These are phyloP conservation scores for Sebastes nivosus DNA, from an alignment of 2,797 vertebrate species.

Conservation along the genomic window DNA sequence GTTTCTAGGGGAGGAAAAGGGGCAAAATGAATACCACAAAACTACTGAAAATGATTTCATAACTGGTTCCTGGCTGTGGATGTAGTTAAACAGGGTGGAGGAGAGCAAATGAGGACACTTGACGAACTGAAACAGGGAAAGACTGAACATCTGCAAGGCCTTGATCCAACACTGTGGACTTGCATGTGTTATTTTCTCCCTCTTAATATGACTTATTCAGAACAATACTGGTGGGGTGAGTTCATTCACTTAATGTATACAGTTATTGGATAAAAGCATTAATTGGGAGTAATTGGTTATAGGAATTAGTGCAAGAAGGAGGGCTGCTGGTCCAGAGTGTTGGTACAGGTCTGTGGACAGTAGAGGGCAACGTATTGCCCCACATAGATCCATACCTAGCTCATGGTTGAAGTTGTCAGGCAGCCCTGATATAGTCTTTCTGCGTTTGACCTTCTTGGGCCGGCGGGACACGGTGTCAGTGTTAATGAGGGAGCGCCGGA, in stretches of 20 bases:
- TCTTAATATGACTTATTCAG: background rate
- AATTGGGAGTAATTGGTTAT: background rate
- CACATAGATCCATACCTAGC: slow-evolving; percentile 93
- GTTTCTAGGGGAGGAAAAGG: slow-evolving; percentile 2
- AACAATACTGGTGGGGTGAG: background rate
- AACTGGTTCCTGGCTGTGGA: slow-evolving; percentile 3
- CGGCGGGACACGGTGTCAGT: slow-evolving; percentile 98
- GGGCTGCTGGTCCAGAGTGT: slow-evolving; percentile 50
- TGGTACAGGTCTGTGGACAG: slow-evolving; percentile 62
- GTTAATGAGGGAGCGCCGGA: slow-evolving; percentile 98
- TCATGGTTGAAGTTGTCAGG: slow-evolving; percentile 98
- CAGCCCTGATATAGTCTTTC: slow-evolving; percentile 99
- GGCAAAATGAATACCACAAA: slow-evolving; percentile 1
- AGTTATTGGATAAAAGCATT: background rate
- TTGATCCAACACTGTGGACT: slow-evolving; percentile 48
- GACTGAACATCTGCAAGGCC: slow-evolving; percentile 42
- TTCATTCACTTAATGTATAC: background rate
- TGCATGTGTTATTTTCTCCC: slow-evolving; percentile 2
- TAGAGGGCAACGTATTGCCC: slow-evolving; percentile 50
- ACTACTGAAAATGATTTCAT: slow-evolving; percentile 7
- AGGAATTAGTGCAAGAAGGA: background rate
- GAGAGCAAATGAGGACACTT: slow-evolving; percentile 41
- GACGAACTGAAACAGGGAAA: slow-evolving; percentile 33
- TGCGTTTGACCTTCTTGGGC: slow-evolving; percentile 99
- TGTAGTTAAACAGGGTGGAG: slow-evolving; percentile 7